phyloP scores from a whole-genome alignment of 92 coral and sea anemone genomes.

The Scolanthus callimorphus region DNA sequence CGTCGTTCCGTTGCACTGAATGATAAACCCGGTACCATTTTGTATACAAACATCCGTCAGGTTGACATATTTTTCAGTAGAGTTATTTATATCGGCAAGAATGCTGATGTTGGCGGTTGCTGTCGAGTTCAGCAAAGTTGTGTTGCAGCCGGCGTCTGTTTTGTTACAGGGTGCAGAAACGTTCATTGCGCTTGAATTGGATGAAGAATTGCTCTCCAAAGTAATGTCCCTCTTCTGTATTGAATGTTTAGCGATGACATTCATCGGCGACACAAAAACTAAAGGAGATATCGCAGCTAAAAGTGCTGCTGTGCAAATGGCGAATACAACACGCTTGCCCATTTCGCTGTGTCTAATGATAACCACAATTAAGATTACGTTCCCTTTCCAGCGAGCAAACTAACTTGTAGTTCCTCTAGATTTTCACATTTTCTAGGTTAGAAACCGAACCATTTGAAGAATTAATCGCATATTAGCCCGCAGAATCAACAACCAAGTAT shows the following conservation, averaged over 20 bases:
- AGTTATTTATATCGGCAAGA: too few relatives aligned
- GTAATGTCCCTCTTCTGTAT: neutral
- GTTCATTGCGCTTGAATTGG: slow-evolving; percentile 40
- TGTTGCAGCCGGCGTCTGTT: slow-evolving; percentile 28
- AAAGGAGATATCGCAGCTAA: neutral
- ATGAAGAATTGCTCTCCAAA: slow-evolving; percentile 15
- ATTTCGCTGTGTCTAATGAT: too few relatives aligned
- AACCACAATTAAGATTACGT: too few relatives aligned
- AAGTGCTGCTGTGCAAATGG: slow-evolving; percentile 8
- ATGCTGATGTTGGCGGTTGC: slow-evolving; percentile 14
- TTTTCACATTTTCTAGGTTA: too few relatives aligned
- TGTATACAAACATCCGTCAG: slow-evolving; percentile 51
- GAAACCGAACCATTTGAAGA: too few relatives aligned
- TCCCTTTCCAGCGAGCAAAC: too few relatives aligned
- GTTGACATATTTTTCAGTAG: too few relatives aligned
- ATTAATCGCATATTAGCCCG: too few relatives aligned
- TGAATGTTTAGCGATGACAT: neutral
- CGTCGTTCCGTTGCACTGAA: slow-evolving; percentile 48
- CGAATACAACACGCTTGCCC: slow-evolving; percentile 10
- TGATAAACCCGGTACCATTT: slow-evolving; percentile 22
- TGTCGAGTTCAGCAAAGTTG: slow-evolving; percentile 34
- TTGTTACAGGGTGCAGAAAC: slow-evolving; percentile 43
- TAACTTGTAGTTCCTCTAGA: too few relatives aligned
- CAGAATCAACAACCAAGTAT: too few relatives aligned
- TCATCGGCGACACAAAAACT: neutral